A percentile compares a stretch with the other conserved stretches of the same genome.
Conservation (phyloP, 2,888 invertebrate species). For the Ryuthela nishihirai region DNA sequence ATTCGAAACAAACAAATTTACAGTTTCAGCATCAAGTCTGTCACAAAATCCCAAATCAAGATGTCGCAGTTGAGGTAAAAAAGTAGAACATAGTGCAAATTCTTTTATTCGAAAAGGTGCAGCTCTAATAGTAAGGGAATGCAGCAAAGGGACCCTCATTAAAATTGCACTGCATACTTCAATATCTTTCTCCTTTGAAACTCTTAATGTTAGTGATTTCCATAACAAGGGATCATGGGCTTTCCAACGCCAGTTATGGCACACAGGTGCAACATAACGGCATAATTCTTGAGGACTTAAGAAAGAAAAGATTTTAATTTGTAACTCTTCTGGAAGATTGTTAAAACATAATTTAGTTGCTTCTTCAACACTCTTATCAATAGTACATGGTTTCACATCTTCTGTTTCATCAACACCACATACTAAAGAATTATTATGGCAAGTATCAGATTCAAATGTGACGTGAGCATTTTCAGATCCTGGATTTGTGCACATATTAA, state of each 20-base stretch:
- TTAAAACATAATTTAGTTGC: too few species aligned
- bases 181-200: background rate
- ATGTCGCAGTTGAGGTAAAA: background rate
- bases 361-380: too few species aligned
- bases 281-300: slow-evolving; percentile 37
- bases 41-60: slow-evolving; percentile 2
- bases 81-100: background rate
- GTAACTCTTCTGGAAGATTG: slow-evolving; percentile 35
- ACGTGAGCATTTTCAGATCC: too few species aligned
- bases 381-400: too few species aligned
- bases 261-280: slow-evolving; percentile 33
- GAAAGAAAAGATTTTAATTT: slow-evolving; percentile 38
- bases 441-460: too few species aligned
- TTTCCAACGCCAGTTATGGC: slow-evolving; percentile 31
- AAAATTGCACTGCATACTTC: background rate
- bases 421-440: too few species aligned
- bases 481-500: too few species aligned
- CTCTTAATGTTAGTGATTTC: slow-evolving; percentile 30
- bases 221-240: slow-evolving; percentile 37
- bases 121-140: slow-evolving; percentile 5
- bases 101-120: background rate
- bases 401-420: too few species aligned
- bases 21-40: background rate
- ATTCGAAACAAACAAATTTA: background rate
- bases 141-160: slow-evolving; percentile 1